Base-by-base conservation (phyloP, 2,113 vertebrate genomes). In the Ellobius talpinus region DNA sequence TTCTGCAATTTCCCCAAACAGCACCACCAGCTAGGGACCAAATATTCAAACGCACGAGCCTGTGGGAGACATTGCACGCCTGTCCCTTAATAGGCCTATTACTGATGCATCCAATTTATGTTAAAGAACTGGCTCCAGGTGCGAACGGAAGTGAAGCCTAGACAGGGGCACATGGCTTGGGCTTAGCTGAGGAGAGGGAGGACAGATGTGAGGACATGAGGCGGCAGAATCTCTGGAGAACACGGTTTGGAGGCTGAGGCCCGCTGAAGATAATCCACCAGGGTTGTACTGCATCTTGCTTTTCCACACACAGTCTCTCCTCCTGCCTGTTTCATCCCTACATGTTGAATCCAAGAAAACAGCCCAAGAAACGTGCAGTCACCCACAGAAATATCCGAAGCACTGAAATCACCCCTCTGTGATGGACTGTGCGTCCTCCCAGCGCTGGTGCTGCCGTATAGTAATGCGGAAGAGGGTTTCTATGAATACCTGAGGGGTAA, bases 401-500 rank as follows among this genome's bases (percentile, higher is more conserved):
- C 14, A 72, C 1, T 58, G 36, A 95, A 91, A 79, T 89, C 47
- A 31, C 23, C 73, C 21, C 24, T 88, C 66, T 89, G 26, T 66
- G 55, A 29, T 94, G 52, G 61, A 9, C 50, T 55, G 0, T 61
- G 55, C 86, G 29, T 29, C 47, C 36, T 72, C 19, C 58, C 58
- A 58, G 26, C 7, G 52, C 24, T 82, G 9, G 14, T 36, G 85
- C 72, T 94, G 23, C 52, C 79, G 19, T 12, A 9, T 0, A 23
- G 10, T 85, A 12, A 66, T 47, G 86, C 26, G 26, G 23, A 50
- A 50, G 50, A 86, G 21, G 23, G 47, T 93, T 78, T 93, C 79
- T 93, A 85, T 70, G 82, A 93, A 87, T 36, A 73, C 23, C 47
- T 90, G 63, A 77, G 70, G 31, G 93, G 77, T 81, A 87, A 90